These are phyloP conservation scores for Hedychridium roseum DNA, from an alignment of 2,888 invertebrate genomes.

Conservation along the genomic window DNA sequence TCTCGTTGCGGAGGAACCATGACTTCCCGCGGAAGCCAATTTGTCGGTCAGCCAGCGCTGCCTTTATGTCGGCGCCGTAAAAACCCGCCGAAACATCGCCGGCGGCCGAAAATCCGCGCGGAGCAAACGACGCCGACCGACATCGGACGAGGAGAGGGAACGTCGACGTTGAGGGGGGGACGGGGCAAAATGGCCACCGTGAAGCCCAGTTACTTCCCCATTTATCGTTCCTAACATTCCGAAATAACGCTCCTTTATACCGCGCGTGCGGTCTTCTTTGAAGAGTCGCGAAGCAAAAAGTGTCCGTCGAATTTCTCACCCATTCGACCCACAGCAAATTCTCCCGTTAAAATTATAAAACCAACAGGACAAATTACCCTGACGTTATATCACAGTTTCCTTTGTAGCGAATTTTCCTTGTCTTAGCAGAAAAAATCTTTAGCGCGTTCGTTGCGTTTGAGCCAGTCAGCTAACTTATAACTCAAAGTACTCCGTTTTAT, in stretches of 20 bases:
- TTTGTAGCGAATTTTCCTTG: no score
- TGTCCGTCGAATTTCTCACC: conserved; percentile 23
- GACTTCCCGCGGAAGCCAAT: conserved; percentile 26
- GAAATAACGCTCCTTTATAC: conserved; percentile 21
- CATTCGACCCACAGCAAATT: no score
- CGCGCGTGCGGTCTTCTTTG: conserved; percentile 20
- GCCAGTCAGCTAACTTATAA: no score
- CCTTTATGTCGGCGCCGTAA: conserved; percentile 21
- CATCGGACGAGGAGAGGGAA: conserved; percentile 6
- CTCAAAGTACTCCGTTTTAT: no score
- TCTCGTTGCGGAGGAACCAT: no score
- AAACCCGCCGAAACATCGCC: conserved; percentile 25
- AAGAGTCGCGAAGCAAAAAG: conserved; percentile 17
- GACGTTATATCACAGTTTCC: no score
- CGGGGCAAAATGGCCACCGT: conserved; percentile 19
- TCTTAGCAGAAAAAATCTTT: no score
- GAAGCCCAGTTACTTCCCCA: conserved; percentile 32
- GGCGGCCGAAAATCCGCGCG: conserved; percentile 11
- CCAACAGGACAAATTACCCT: no score
- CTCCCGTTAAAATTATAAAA: no score
- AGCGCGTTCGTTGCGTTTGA: no score
- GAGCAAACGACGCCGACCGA: conserved; percentile 6
- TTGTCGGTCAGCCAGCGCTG: conserved; percentile 20
- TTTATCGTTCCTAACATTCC: conserved; percentile 14
- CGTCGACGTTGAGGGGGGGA: no score